phyloP scores from a whole-genome alignment of 2,888 invertebrate genomes.

The Agrotis segetum region DNA sequence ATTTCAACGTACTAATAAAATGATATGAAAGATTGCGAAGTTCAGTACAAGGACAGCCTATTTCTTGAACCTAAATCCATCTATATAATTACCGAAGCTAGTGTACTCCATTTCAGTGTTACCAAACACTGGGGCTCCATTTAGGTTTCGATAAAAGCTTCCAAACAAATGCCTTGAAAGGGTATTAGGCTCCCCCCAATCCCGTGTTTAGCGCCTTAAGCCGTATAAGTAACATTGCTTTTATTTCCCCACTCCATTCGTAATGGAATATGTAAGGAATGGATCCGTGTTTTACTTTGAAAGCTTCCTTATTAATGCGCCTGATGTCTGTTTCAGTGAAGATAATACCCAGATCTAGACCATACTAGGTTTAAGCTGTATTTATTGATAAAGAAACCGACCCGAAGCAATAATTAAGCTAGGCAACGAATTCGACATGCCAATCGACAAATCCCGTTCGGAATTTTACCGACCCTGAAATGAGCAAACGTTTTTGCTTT shows the following conservation, averaged over 20 bases:
- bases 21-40: too few relatives aligned
- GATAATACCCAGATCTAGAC: background rate
- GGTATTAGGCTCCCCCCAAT: slow-evolving; percentile 61
- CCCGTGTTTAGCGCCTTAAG: slow-evolving; percentile 61
- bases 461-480: too few relatives aligned
- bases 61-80: slow-evolving; percentile 3
- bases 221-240: slow-evolving; percentile 60
- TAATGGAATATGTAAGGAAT: slow-evolving; percentile 41
- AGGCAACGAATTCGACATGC: too few relatives aligned
- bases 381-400: too few relatives aligned
- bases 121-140: slow-evolving; percentile 45
- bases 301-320: slow-evolving; percentile 14
- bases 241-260: slow-evolving; percentile 52
- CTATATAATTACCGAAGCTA: slow-evolving; percentile 22
- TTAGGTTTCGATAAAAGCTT: slow-evolving; percentile 62
- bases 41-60: background rate
- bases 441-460: too few relatives aligned
- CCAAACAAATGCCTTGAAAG: slow-evolving; percentile 64
- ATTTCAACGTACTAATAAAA: too few relatives aligned
- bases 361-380: too few relatives aligned
- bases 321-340: slow-evolving; percentile 10
- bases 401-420: too few relatives aligned
- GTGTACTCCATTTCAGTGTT: slow-evolving; percentile 35
- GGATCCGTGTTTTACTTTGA: slow-evolving; percentile 21
- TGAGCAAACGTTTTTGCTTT: too few relatives aligned